Evolutionary conservation across 2,888 invertebrate genomes (phyloP).

Genomic region (Lamellibrachia columna): DNA sequence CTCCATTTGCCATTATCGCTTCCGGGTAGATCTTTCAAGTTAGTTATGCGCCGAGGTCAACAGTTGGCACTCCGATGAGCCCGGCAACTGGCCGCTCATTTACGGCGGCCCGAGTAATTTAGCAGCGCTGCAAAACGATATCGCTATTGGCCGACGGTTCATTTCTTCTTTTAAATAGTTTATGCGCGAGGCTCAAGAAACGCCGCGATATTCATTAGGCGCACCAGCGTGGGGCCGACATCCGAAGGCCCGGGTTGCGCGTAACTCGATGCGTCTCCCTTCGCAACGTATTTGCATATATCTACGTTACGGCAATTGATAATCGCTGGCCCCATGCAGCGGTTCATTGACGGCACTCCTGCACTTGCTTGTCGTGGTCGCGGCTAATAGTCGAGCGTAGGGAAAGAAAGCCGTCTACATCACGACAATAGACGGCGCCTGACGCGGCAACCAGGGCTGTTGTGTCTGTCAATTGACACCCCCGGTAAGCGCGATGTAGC

Average conservation of each 20-base stretch:
- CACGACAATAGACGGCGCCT: background rate
- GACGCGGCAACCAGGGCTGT: background rate
- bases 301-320: background rate
- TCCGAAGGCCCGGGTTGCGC: background rate
- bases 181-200: background rate
- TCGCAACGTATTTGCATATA: background rate
- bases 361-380: background rate
- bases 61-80: background rate
- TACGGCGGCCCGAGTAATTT: background rate
- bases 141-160: background rate
- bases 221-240: background rate
- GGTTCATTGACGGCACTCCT: background rate
- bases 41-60: background rate
- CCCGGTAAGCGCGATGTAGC: background rate
- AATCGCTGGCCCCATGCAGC: constrained; percentile 9
- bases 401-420: background rate
- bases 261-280: background rate
- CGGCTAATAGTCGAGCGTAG: background rate
- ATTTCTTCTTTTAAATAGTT: background rate
- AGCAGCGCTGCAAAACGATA: background rate
- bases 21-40: background rate
- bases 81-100: background rate
- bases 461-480: background rate
- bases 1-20: background rate
- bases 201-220: background rate